Evolutionary conservation across 2,888 invertebrate species (phyloP), one percentile per base, ranked within the genome.

Genomic region (Calameuta idolon): DNA sequence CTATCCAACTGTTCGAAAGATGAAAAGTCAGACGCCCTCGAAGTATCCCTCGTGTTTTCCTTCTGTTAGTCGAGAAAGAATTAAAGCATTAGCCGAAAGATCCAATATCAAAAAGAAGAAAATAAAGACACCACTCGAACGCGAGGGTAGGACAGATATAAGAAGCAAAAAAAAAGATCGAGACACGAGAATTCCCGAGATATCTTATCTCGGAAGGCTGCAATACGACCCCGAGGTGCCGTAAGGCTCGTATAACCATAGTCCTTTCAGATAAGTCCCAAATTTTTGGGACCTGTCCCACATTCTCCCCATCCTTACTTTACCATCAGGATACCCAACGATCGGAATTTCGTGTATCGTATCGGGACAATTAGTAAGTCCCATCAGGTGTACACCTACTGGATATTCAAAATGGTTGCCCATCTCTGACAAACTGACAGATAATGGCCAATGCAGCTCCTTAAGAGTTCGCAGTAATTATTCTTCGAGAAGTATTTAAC

Each of bases 161-260:
- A 23, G 55, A 55, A 23, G 73, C 77, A 79, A 81, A 77, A 81
- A 77, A 33, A 71, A 71, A 71, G 34, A 31, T 31, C 12, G 31
- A 23, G 15, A 31, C 71, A 71, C 71, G 74, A 80, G 82, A 82
- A 84, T 83, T 87, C 81, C 83, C 68, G 80, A 80, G 81, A 85
- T 87, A 87, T 88, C 87, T 88, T 88, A 88, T 88, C 88, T 84
- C 76, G 77, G 76, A 80, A 76, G 79, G 81, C 83, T 81, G 83
- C 77, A 79, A 78, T 75, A 78, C 75, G 83, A 84, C 82, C 79
- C 81, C 73, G 69, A 82, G 79, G 83, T 83, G 82, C 82, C 81
- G 79, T 82, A 78, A 77, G 68, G 69, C 81, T 79, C 81, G 81
- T 84, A 81, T 73, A 76, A 79, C 77, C 78, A 34, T 40, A 76